Conservation (phyloP, 2,888 invertebrate genomes). For the Andrena praecox region DNA sequence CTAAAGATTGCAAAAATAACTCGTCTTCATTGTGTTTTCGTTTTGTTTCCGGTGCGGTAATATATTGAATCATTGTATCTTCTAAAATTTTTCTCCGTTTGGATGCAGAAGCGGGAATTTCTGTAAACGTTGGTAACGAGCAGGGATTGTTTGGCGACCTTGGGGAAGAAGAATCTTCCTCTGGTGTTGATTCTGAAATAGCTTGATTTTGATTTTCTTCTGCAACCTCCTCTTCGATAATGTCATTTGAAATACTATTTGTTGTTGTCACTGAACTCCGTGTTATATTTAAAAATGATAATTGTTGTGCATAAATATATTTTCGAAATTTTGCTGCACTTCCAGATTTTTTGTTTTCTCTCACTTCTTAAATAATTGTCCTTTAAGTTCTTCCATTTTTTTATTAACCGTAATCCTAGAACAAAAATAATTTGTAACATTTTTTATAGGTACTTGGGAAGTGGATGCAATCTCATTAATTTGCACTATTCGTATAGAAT, state of each 20-base stretch:
- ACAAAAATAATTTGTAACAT: not conserved
- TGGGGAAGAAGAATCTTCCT: not conserved
- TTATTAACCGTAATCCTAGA: not conserved
- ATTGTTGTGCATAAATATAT: not conserved
- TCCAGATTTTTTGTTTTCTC: not conserved
- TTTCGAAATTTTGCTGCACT: conserved; percentile 2
- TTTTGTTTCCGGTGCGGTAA: not conserved
- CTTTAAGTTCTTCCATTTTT: not conserved
- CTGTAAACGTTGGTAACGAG: too few relatives aligned
- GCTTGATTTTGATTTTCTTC: not conserved
- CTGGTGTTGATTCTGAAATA: not conserved
- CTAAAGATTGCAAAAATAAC: not conserved
- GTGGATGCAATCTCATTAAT: not conserved
- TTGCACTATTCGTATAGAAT: not conserved
- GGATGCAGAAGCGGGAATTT: too few relatives aligned
- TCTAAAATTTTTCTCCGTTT: too few relatives aligned
- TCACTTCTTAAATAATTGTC: not conserved
- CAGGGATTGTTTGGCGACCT: too few relatives aligned
- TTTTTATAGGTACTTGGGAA: not conserved
- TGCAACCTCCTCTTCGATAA: not conserved
- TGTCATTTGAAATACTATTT: not conserved
- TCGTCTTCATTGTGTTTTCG: not conserved
- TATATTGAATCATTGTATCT: too few relatives aligned
- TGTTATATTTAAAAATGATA: not conserved
- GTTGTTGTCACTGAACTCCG: not conserved